Conservation (phyloP, 2,113 vertebrate genomes). For the Canis aureus region DNA sequence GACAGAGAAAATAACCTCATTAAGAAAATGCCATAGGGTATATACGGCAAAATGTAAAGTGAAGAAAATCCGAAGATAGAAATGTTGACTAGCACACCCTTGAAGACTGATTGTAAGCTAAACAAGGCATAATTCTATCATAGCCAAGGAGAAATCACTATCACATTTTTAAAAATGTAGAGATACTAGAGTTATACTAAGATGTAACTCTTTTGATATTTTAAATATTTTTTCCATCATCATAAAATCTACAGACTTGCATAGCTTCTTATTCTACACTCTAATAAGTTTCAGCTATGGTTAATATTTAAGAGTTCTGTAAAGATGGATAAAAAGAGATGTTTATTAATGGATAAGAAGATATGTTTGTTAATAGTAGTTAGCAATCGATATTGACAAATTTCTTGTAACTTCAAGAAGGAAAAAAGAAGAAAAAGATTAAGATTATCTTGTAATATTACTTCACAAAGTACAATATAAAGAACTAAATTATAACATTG, state of each 20-base stretch:
- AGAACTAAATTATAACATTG: conserved; percentile 66
- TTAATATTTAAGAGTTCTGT: background rate
- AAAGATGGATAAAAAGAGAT: background rate
- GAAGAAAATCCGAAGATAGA: background rate
- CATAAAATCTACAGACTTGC: background rate
- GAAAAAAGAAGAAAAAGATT: conserved; percentile 35
- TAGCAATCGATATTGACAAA: conserved; percentile 56
- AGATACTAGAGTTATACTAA: background rate
- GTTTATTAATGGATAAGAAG: background rate
- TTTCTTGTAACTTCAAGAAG: conserved; percentile 27
- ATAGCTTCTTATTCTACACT: conserved; percentile 4
- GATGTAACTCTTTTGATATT: background rate
- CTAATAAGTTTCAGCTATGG: background rate
- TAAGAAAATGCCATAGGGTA: conserved; percentile 26
- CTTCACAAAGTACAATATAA: conserved; percentile 51
- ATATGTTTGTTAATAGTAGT: background rate
- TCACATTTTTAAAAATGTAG: background rate
- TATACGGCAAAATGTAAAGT: background rate
- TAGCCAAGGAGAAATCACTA: background rate
- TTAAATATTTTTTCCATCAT: background rate
- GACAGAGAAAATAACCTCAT: conserved; percentile 7
- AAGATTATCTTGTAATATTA: conserved; percentile 63
- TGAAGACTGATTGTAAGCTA: background rate
- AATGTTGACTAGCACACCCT: background rate
- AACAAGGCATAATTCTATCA: background rate